Percentiles rank a stretch among this genome's conserved stretches.
phyloP scores from a whole-genome alignment of 2,888 invertebrate genomes.

The Norana najaformis region DNA sequence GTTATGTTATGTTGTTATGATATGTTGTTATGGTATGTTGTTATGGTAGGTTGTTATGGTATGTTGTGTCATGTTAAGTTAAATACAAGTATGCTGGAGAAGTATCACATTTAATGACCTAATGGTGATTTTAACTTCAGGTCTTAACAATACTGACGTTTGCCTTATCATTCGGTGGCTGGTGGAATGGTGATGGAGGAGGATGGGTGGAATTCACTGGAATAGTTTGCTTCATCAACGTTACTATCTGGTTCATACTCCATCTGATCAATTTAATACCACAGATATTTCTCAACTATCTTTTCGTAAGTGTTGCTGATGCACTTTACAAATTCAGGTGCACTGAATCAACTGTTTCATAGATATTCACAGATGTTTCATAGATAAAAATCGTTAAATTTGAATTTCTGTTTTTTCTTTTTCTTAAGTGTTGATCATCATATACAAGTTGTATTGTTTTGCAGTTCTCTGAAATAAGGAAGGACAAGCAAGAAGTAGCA shows the following conservation, averaged over 20 bases:
- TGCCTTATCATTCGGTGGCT: neutral
- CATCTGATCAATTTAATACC: constrained; percentile 26
- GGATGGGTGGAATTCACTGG: constrained; percentile 31
- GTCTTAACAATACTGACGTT: constrained; percentile 25
- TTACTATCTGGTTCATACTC: constrained; percentile 16
- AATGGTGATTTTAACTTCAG: constrained; percentile 17
- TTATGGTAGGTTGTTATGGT: too few relatives aligned
- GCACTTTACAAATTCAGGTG: neutral
- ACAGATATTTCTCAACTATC: neutral
- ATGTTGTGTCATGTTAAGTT: too few relatives aligned
- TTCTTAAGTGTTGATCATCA: too few relatives aligned
- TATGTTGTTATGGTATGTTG: too few relatives aligned
- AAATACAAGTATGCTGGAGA: neutral
- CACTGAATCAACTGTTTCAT: too few relatives aligned
- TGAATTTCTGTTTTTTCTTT: too few relatives aligned
- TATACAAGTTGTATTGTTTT: too few relatives aligned
- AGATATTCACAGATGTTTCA: too few relatives aligned
- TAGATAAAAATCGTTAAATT: too few relatives aligned
- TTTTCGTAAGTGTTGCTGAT: neutral
- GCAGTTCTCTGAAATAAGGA: too few relatives aligned
- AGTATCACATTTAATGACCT: neutral
- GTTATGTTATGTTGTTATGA: too few relatives aligned
- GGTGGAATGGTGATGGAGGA: neutral
- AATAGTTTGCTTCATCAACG: constrained; percentile 22
- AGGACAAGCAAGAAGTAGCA: too few relatives aligned